Evolutionary conservation across 2,888 invertebrate genomes (phyloP).

Genomic region (Ditula angustiorana): DNA sequence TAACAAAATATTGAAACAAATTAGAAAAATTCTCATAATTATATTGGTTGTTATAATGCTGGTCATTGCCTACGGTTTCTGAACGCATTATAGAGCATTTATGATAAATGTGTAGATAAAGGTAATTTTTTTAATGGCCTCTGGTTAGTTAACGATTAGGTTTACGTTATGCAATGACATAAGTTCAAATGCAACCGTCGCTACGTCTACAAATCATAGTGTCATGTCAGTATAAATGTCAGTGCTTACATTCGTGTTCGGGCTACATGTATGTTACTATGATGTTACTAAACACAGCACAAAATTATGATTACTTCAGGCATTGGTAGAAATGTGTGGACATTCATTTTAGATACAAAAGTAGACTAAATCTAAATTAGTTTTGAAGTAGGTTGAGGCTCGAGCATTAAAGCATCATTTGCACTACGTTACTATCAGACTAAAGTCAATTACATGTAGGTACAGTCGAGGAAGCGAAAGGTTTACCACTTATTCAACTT

Average conservation of each 20-base stretch:
- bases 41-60: too few relatives aligned
- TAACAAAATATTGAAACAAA: too few relatives aligned
- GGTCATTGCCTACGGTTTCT: too few relatives aligned
- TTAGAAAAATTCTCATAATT: too few relatives aligned
- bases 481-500: too few relatives aligned
- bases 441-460: not conserved
- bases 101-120: too few relatives aligned
- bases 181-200: conserved; percentile 17
- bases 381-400: conserved; percentile 1
- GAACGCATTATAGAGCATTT: too few relatives aligned
- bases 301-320: not conserved
- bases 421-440: not conserved
- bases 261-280: not conserved
- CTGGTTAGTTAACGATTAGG: not conserved
- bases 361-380: not conserved
- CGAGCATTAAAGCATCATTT: conserved; percentile 5
- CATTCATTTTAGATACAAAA: not conserved
- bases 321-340: not conserved
- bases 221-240: conserved; percentile 23
- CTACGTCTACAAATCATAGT: conserved; percentile 24
- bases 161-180: not conserved
- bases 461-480: too few relatives aligned
- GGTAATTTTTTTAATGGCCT: too few relatives aligned
- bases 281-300: not conserved
- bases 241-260: conserved; percentile 25